phyloP scores from a whole-genome alignment of 2,888 invertebrate genomes.

The Baronia brevicornis region DNA sequence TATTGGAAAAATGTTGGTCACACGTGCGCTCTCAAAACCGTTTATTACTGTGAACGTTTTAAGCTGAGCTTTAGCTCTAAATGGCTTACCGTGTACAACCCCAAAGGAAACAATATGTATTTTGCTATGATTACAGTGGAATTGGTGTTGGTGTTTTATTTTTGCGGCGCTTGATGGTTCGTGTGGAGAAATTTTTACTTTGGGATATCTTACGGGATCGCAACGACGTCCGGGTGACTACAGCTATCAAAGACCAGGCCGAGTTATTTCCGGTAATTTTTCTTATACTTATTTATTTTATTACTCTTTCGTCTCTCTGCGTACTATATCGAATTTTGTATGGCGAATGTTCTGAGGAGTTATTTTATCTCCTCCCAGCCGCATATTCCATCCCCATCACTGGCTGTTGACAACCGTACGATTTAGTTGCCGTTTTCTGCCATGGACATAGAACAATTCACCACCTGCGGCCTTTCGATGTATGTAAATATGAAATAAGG shows the following conservation, averaged over 20 bases:
- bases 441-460: too few species aligned
- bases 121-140: constrained; percentile 41
- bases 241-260: constrained; percentile 85
- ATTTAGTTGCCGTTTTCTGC: too few species aligned
- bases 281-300: constrained; percentile 3
- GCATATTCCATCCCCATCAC: too few species aligned
- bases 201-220: constrained; percentile 91
- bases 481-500: too few species aligned
- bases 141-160: constrained; percentile 47
- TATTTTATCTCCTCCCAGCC: too few species aligned
- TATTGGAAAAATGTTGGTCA: constrained; percentile 61
- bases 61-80: constrained; percentile 22
- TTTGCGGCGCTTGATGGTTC: constrained; percentile 31
- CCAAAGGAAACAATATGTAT: too few species aligned
- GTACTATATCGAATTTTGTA: too few species aligned
- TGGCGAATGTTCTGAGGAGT: too few species aligned
- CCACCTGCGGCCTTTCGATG: too few species aligned
- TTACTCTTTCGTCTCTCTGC: too few species aligned
- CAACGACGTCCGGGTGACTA: constrained; percentile 84
- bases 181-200: constrained; percentile 77
- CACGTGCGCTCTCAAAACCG: constrained; percentile 45
- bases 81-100: background rate
- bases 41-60: constrained; percentile 31
- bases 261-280: constrained; percentile 71
- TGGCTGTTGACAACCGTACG: too few species aligned